Base-by-base conservation (phyloP, 2,113 vertebrate genomes). In the Notiomystis cincta region DNA sequence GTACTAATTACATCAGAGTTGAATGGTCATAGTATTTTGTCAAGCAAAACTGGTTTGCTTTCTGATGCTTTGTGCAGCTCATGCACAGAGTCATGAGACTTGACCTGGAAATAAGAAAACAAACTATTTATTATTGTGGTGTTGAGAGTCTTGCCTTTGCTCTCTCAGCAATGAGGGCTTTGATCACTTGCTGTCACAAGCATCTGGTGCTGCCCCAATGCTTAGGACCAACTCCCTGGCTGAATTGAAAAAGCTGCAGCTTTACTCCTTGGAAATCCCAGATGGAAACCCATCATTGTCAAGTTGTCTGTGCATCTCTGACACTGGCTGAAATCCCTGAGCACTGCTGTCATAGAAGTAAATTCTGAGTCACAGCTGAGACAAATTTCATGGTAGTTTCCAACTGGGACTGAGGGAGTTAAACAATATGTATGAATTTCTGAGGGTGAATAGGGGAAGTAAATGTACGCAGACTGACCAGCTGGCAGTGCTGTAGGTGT, bases 311-410 rank as follows among this genome's bases (percentile, higher is more conserved):
- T 89, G 65, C 19, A 19, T 71, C 80, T 94, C 56, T 87, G 89
- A 73, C 47, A 35, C 73, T 3, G 93, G 60, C 53, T 69, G n/a
- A 73, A 81, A 75, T 93, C 92, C 80, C 88, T 57, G 56, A 86
- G 53, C 3, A 2, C n/a, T 42, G 25, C 28, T 94, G 69, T 70
- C 37, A 57, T 18, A 65, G 37, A 83, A 78, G 31, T 42, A 78
- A 87, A 84, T 84, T 88, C 60, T 53, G 56, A 93, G 51, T 64
- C 82, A 67, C 64, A 87, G 82, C 79, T 94, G 88, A 94, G 78
- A 53, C 44, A 76, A 51, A 92, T 84, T 80, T 94, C 57, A 27
- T 89, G 18, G 42, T 86, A 37, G 50, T 37, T 87, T 53, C 66
- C 91, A 90, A 7, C 0, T 40, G 35, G 58, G 72, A 94, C 22